phyloP scores from a whole-genome alignment of 2,888 invertebrate species.

The Prenolepis imparis region DNA sequence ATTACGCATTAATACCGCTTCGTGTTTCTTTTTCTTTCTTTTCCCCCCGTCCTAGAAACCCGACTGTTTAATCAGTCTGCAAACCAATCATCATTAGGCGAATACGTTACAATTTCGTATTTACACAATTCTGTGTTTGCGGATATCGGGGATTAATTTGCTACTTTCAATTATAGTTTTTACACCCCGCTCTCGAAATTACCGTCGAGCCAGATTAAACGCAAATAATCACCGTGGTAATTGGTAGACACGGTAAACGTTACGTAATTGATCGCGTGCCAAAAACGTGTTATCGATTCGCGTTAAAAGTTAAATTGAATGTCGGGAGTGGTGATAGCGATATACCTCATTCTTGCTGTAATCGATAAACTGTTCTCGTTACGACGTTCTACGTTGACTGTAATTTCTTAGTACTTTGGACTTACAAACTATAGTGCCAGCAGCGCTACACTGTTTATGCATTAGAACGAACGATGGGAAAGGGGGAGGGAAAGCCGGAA shows the following conservation, averaged over 20 bases:
- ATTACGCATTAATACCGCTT: constrained; percentile 43
- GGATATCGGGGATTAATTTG: constrained; percentile 49
- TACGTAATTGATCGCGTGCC: constrained; percentile 52
- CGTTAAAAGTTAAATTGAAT: constrained; percentile 56
- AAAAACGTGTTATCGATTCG: constrained; percentile 54
- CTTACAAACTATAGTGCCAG: constrained; percentile 17
- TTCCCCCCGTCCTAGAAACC: neutral
- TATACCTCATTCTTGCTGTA: constrained; percentile 29
- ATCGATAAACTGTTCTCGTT: constrained; percentile 45
- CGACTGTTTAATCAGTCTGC: constrained; percentile 36
- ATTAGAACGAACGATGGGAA: constrained; percentile 30
- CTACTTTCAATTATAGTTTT: constrained; percentile 58
- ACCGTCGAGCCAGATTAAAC: constrained; percentile 52
- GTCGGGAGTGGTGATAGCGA: constrained; percentile 23
- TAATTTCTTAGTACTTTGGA: constrained; percentile 47
- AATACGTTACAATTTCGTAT: constrained; percentile 45
- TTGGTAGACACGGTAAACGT: constrained; percentile 54
- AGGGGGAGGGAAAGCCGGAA: constrained; percentile 16
- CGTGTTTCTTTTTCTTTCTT: constrained; percentile 4
- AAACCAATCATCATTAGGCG: constrained; percentile 53
- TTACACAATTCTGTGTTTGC: constrained; percentile 36
- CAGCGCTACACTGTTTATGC: constrained; percentile 53
- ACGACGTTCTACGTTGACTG: constrained; percentile 28
- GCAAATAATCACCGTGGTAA: constrained; percentile 55
- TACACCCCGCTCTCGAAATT: constrained; percentile 46